Evolutionary conservation across 2,888 invertebrate genomes (phyloP), one percentile per base, ranked within the genome.

Genomic region (Alloplasta piceator): DNA sequence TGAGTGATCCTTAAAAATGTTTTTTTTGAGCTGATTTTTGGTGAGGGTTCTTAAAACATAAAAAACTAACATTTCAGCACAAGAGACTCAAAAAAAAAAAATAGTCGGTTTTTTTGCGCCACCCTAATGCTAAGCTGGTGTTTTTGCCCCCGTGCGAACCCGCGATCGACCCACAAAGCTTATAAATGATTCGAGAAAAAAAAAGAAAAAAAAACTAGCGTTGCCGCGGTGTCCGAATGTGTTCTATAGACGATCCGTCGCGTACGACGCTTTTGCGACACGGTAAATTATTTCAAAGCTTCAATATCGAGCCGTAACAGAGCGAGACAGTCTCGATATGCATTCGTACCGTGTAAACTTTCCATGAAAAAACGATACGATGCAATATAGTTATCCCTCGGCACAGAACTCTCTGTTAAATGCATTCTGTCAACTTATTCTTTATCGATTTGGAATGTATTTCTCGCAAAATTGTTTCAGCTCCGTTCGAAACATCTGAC

Each of bases 151-250:
- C 26, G 26, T 26, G 26, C 26, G 26, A 26, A 26, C 26, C 26
- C 10, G 50, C 6, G 52, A 52, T 10, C 43, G 39, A 43, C 12
- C 16, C 80, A 41, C 55, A 63, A 58, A 56, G 63, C 63, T 80
- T 76, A 80, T 77, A 80, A 80, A 77, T 76, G 72, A 76, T 76
- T 73, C 76, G 68, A n/a, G 12, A 63, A 12, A n/a, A n/a, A 50
- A 6, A n/a, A 50, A 50, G 4, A 6, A 50, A 50, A 50, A 26
- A 56, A 56, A 75, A 75, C 48, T 73, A 76, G 61, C 68, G 67
- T 64, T 67, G 63, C 43, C 75, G 38, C 55, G 61, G 66, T 60
- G 76, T 72, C 67, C 71, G 72, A 74, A 67, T 75, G 55, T 63
- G 39, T 64, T 26, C 56, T 64, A 73, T 38, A 73, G 63, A 41